A percentile compares a stretch with the other conserved stretches of the same genome.
Conservation (phyloP, 1,140 invertebrate genomes). For the Drosophila tristis region DNA sequence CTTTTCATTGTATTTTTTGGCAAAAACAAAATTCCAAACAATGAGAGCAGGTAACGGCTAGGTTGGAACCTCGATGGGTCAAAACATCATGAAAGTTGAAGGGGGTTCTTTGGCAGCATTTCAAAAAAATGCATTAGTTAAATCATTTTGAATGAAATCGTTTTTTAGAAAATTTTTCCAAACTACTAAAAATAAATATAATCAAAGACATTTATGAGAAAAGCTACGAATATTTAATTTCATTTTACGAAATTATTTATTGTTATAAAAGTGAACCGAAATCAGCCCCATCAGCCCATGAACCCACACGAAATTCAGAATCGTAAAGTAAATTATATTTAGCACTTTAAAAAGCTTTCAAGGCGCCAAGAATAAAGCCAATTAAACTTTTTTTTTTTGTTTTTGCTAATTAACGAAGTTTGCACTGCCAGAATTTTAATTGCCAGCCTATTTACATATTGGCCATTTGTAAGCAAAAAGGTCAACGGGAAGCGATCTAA, state of each 20-base stretch:
- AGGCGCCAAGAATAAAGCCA: constrained; percentile 7
- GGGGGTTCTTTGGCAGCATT: background rate
- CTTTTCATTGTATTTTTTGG: constrained; percentile 51
- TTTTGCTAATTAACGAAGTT: constrained; percentile 40
- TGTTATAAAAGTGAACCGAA: too few species aligned
- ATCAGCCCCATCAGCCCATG: too few species aligned
- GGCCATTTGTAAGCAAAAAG: constrained; percentile 36
- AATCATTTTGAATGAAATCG: too few species aligned
- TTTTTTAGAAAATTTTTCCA: too few species aligned
- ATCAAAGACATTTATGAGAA: too few species aligned
- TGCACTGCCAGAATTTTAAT: constrained; percentile 41
- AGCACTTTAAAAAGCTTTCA: constrained; percentile 2
- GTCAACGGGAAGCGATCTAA: constrained; percentile 17
- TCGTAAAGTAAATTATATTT: too few species aligned
- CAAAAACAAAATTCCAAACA: constrained; percentile 51
- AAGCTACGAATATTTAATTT: too few species aligned
- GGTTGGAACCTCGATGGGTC: background rate
- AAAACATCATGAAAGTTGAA: too few species aligned
- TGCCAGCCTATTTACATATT: constrained; percentile 41
- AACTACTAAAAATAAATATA: too few species aligned
- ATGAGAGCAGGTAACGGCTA: constrained; percentile 15
- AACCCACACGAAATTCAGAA: too few species aligned
- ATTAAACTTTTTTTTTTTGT: constrained; percentile 11
- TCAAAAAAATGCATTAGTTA: background rate
- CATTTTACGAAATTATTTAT: too few species aligned